phyloP scores from a whole-genome alignment of 1,140 invertebrate species.

The Acyrthosiphon pisum region DNA sequence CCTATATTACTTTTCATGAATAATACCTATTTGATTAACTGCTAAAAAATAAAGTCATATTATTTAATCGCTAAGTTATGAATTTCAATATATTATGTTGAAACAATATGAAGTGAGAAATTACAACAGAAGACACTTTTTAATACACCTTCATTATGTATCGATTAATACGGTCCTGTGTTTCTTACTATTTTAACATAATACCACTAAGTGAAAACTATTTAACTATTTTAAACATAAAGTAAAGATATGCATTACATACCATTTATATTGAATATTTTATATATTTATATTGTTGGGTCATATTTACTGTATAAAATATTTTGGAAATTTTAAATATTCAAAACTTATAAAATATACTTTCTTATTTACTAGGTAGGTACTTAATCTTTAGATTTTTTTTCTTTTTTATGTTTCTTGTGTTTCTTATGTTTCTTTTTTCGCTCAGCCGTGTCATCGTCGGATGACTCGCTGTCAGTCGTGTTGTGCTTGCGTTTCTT shows the following conservation, averaged over 20 bases:
- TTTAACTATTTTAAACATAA: background rate
- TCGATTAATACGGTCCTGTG: background rate
- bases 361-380: background rate
- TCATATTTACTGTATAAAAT: background rate
- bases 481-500: conserved; percentile 61
- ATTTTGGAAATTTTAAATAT: background rate
- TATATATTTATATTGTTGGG: too few species aligned
- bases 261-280: background rate
- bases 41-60: background rate
- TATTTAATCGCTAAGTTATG: too few species aligned
- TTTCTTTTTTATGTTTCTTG: conserved; percentile 64
- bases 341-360: background rate
- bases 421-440: conserved; percentile 63
- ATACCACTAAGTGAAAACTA: too few species aligned
- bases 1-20: background rate
- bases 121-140: background rate
- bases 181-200: background rate
- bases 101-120: background rate
- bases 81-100: too few species aligned
- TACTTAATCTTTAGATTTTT: conserved; percentile 60
- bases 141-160: background rate
- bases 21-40: background rate
- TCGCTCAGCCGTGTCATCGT: conserved; percentile 59
- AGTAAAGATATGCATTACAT: background rate
- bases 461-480: conserved; percentile 60